Percentiles rank a stretch among this genome's conserved stretches.
Evolutionary conservation across 2,888 invertebrate genomes (phyloP).

Genomic region (Ormyrus labotus): DNA sequence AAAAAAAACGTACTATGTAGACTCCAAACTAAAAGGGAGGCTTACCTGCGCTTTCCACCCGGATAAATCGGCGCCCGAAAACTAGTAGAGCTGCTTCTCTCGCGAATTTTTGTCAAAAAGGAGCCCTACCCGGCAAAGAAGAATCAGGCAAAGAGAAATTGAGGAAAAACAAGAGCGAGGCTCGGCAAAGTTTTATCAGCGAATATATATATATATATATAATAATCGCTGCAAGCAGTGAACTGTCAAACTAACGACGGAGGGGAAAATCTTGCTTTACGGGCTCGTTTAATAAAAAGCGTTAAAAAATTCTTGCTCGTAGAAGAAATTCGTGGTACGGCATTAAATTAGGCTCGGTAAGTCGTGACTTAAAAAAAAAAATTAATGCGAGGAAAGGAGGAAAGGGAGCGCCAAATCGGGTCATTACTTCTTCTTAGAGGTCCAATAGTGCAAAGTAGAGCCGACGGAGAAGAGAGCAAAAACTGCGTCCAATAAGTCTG

Average conservation of each 20-base stretch:
- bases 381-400: not conserved
- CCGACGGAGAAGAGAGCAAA: not conserved
- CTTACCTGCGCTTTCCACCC: conserved; percentile 24
- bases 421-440: conserved; percentile 31
- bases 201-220: too few relatives aligned
- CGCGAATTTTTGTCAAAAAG: conserved; percentile 11
- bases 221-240: conserved; percentile 2
- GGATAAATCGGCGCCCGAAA: conserved; percentile 17
- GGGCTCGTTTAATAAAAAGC: conserved; percentile 16
- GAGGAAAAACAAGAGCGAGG: conserved; percentile 25
- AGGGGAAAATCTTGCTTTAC: not conserved
- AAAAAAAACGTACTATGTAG: conserved; percentile 15
- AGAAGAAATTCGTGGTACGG: too few relatives aligned
- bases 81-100: conserved; percentile 7
- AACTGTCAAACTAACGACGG: too few relatives aligned
- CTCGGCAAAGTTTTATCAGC: too few relatives aligned
- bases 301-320: not conserved
- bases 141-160: not conserved
- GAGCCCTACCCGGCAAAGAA: too few relatives aligned
- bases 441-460: not conserved
- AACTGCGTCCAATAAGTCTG: conserved; percentile 19
- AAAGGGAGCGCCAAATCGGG: not conserved
- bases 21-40: conserved; percentile 26
- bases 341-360: too few relatives aligned
- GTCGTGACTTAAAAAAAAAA: not conserved